Percentiles rank a stretch among this genome's conserved stretches.
Conservation (phyloP, 2,888 invertebrate species). For the Rhopalosiphum nymphaeae region DNA sequence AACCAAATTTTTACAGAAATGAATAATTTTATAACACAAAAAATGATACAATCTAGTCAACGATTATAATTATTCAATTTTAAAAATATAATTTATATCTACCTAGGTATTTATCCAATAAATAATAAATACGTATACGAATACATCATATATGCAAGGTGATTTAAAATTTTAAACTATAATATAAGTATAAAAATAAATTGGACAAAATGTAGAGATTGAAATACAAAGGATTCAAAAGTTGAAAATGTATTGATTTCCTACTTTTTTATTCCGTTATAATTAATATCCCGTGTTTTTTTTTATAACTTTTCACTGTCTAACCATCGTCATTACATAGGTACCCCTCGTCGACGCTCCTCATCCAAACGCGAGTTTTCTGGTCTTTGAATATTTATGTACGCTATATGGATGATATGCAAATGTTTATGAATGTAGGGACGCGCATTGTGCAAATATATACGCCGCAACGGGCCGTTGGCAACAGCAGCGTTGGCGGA, state of each 20-base stretch:
- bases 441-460: constrained; percentile 31
- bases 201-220: neutral
- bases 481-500: neutral
- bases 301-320: neutral
- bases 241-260: neutral
- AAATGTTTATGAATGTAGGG: constrained; percentile 19
- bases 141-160: neutral
- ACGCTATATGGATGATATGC: neutral
- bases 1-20: neutral
- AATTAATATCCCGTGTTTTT: neutral
- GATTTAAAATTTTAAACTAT: neutral
- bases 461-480: neutral
- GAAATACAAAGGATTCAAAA: neutral
- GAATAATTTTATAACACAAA: neutral
- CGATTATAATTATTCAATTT: neutral
- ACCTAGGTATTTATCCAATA: neutral
- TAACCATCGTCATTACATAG: neutral
- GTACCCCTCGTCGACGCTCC: neutral
- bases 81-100: neutral
- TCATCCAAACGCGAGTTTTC: neutral
- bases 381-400: constrained; percentile 44
- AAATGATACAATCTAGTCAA: neutral
- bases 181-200: neutral
- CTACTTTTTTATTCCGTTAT: neutral
- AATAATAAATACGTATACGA: neutral